Percentiles rank a stretch among this genome's conserved stretches.
These are phyloP conservation scores for Pteropus alecto DNA, from an alignment of 2,113 vertebrate species.

Conservation along the genomic window DNA sequence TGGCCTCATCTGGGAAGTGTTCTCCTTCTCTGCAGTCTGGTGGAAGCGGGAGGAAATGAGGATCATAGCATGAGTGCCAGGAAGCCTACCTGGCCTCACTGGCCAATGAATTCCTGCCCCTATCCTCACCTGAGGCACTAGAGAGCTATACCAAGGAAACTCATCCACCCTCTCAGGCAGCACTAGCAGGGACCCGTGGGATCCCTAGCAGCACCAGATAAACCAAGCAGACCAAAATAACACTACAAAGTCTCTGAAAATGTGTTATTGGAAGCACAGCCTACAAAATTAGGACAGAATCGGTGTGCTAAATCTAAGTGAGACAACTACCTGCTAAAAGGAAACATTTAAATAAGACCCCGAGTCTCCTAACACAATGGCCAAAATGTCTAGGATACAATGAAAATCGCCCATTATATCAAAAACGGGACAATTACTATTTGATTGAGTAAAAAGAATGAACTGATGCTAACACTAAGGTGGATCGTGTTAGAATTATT, in stretches of 20 bases:
- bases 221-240: background rate
- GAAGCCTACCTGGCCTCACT: background rate
- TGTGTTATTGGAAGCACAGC: background rate
- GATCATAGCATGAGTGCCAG: background rate
- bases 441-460: background rate
- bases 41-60: too few species aligned
- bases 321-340: background rate
- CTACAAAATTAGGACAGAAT: background rate
- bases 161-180: background rate
- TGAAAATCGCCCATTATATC: background rate
- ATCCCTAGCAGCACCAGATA: background rate
- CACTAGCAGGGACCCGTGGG: background rate
- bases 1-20: background rate
- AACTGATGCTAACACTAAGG: background rate
- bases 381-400: background rate
- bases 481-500: background rate
- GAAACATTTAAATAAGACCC: background rate
- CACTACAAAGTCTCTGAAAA: background rate
- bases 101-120: background rate
- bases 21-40: background rate
- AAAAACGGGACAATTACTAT: background rate
- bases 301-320: background rate
- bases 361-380: background rate
- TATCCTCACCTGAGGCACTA: background rate
- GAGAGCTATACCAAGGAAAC: background rate